Evolutionary conservation across 2,888 invertebrate genomes (phyloP).

Genomic region (Sphinx pinastri): DNA sequence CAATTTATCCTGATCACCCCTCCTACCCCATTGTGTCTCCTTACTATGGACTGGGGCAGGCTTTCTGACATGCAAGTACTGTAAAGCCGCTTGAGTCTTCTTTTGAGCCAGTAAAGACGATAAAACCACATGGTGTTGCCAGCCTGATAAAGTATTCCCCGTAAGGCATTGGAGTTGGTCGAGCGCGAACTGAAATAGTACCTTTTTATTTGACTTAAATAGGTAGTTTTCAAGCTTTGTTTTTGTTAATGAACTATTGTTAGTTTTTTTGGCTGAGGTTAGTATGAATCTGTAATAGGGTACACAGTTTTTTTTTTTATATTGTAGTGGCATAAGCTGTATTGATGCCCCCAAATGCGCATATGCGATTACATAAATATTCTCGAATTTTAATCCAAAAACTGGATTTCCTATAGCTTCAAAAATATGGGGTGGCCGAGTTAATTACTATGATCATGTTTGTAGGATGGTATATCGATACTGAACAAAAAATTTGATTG

Average conservation of each 20-base stretch:
- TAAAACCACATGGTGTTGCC: conserved; percentile 89
- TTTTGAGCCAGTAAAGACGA: conserved; percentile 87
- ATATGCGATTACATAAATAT: too few species aligned
- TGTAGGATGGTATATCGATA: too few species aligned
- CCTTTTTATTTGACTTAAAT: conserved; percentile 19
- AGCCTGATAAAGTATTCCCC: conserved; percentile 84
- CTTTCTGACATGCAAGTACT: conserved; percentile 86
- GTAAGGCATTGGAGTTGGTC: conserved; percentile 86
- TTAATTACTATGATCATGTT: too few species aligned
- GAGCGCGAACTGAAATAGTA: conserved; percentile 84
- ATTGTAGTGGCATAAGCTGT: too few species aligned
- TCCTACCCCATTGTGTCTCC: conserved; percentile 43
- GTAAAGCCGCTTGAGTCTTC: conserved; percentile 87
- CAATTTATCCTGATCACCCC: conserved; percentile 63
- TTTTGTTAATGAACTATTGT: background rate
- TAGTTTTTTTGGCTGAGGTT: conserved; percentile 13
- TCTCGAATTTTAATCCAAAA: too few species aligned
- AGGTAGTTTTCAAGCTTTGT: conserved; percentile 13
- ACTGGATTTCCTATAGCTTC: too few species aligned
- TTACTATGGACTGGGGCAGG: conserved; percentile 78
- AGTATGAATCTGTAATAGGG: conserved; percentile 11
- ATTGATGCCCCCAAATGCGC: too few species aligned
- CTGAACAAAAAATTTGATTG: too few species aligned
- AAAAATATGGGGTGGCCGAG: too few species aligned
- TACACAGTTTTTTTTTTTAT: background rate